Conservation (phyloP, 2,797 vertebrate species). For the Sebastes hubbsi region DNA sequence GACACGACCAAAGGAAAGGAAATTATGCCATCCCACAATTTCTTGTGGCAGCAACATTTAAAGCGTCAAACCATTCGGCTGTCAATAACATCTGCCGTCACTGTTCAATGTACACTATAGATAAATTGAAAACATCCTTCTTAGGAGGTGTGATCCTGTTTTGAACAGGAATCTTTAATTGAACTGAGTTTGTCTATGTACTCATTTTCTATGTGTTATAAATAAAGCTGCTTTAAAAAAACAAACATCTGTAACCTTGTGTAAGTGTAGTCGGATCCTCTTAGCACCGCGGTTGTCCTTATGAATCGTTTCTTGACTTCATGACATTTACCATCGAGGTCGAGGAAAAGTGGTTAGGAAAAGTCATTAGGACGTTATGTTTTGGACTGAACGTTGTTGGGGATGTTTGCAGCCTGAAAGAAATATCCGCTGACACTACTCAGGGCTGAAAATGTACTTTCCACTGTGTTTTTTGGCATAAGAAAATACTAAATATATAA, state of each 20-base stretch:
- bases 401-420: not conserved
- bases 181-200: too few relatives aligned
- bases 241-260: too few relatives aligned
- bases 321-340: fast-evolving
- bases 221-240: too few relatives aligned
- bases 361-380: not conserved
- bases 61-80: not conserved
- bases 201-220: too few relatives aligned
- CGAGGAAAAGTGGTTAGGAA: too few relatives aligned
- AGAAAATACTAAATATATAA: not conserved
- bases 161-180: too few relatives aligned
- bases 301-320: not conserved
- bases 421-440: not conserved
- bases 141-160: too few relatives aligned
- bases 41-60: too few relatives aligned
- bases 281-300: not conserved
- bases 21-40: not conserved
- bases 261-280: not conserved
- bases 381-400: not conserved
- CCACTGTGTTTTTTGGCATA: not conserved
- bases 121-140: too few relatives aligned
- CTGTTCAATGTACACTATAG: too few relatives aligned
- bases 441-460: not conserved
- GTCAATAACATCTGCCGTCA: not conserved
- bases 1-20: not conserved